A percentile compares a stretch with the other conserved stretches of the same genome.
These are phyloP conservation scores for Epirrhoe alternata DNA, from an alignment of 2,888 invertebrate species.

Conservation along the genomic window DNA sequence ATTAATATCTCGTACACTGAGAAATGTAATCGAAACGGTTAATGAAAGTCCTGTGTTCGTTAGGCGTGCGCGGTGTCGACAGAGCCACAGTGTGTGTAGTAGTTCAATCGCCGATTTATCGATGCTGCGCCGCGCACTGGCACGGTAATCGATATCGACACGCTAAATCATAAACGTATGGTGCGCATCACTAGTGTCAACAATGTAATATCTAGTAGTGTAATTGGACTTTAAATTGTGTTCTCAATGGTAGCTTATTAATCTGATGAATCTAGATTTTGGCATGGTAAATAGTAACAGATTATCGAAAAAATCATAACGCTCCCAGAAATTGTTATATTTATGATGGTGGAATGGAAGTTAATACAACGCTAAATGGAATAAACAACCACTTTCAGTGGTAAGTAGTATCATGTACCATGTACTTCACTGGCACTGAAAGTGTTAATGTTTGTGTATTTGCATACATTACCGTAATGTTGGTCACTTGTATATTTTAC, in stretches of 20 bases:
- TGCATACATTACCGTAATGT: not conserved
- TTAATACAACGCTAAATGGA: no score
- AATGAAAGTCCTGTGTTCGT: conserved; percentile 70
- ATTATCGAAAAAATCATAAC: no score
- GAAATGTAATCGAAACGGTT: conserved; percentile 68
- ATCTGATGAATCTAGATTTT: no score
- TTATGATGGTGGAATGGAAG: no score
- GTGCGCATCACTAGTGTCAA: conserved; percentile 56
- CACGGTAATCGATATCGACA: conserved; percentile 72
- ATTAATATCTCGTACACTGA: conserved; percentile 66
- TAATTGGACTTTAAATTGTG: not conserved
- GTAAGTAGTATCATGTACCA: no score
- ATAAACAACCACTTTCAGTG: no score
- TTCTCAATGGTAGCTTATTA: not conserved
- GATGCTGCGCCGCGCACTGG: conserved; percentile 54
- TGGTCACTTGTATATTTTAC: not conserved
- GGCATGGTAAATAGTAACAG: no score
- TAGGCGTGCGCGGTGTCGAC: conserved; percentile 61
- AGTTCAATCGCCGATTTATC: conserved; percentile 60
- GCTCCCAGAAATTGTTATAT: no score
- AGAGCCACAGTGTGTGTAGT: conserved; percentile 33
- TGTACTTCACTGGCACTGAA: no score
- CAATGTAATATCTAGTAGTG: conserved; percentile 4
- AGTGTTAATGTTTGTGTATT: no score
- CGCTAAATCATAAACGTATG: conserved; percentile 55